Percentiles rank a stretch among this genome's conserved stretches.
phyloP scores from a whole-genome alignment of 2,113 vertebrate genomes.

The Peromyscus leucopus region DNA sequence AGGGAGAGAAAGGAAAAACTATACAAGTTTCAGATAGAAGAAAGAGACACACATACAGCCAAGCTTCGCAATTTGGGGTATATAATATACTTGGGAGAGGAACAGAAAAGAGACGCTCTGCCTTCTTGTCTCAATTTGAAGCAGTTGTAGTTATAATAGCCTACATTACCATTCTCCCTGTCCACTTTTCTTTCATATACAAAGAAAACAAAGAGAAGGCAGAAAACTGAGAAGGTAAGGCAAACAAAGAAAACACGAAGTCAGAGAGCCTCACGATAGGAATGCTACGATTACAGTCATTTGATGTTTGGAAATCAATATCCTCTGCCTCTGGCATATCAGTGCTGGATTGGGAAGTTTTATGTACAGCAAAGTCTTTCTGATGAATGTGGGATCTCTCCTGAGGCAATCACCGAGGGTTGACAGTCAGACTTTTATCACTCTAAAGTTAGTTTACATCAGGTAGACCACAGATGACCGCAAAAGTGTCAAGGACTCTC shows the following conservation, averaged over 20 bases:
- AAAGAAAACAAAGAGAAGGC: not conserved
- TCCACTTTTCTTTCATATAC: not conserved
- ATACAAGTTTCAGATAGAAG: not conserved
- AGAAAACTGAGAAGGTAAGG: not conserved
- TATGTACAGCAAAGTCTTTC: not conserved
- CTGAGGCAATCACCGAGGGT: not conserved
- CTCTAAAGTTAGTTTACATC: not conserved
- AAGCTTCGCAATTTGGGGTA: not conserved
- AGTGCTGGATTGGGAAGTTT: not conserved
- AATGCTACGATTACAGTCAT: not conserved
- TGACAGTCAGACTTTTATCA: not conserved
- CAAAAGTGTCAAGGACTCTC: not conserved
- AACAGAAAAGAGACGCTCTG: not conserved
- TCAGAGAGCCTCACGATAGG: not conserved
- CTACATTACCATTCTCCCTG: not conserved
- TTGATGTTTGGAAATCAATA: not conserved
- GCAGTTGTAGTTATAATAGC: not conserved
- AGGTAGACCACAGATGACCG: not conserved
- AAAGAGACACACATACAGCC: not conserved
- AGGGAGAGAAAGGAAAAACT: not conserved
- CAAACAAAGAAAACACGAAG: not conserved
- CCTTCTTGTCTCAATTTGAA: not conserved
- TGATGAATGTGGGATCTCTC: not conserved
- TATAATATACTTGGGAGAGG: not conserved
- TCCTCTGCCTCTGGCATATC: too few species aligned